Evolutionary conservation across 2,797 vertebrate genomes (phyloP), one percentile per base, ranked within the genome.

Genomic region (Anguilla anguilla): DNA sequence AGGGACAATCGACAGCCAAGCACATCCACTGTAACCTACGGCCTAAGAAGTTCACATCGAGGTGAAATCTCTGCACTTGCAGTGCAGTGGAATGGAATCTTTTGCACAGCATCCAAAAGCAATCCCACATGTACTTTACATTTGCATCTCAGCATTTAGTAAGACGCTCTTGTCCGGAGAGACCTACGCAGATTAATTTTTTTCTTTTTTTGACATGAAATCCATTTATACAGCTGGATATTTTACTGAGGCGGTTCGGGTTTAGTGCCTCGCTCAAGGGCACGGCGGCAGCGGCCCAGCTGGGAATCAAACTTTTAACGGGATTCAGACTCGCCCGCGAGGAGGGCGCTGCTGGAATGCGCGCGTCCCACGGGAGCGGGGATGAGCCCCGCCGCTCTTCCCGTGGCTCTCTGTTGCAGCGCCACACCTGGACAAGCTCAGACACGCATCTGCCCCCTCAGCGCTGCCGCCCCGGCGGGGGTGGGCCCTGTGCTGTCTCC

Each of bases 341-440:
- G 67, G 13, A 43, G 39, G 6, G 0, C n/a, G 67, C 1, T 77
- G n/a, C 1, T 35, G 72, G 6, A 28, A 81, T 9, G 19, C 2
- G 19, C 3, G 17, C 77, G 22, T 81, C 77, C 22, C 5, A 9
- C 39, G 46, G 19, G 39, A 79, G 13, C 3, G 6, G 77, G 77
- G 39, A 22, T 81, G 77, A 81, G 46, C 43, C 77, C 43, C 39
- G 0, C 15, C 46, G 74, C 15, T 25, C 79, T 51, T 82, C 17
- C 79, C 11, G 43, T 6, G 19, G 22, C 22, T 82, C 46, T 25
- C 79, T 82, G 43, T 9, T 51, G 79, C 6, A 51, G 79, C 46
- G 79, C 46, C 79, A 25, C 79, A 51, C 22, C 79, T 82, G 79
- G 43, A 82, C 79, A 51, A 3, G 79, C 9, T 51, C 79, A 82